Evolutionary conservation across 2,797 vertebrate species (phyloP).

Genomic region (Phrynocephalus guinanensis): DNA sequence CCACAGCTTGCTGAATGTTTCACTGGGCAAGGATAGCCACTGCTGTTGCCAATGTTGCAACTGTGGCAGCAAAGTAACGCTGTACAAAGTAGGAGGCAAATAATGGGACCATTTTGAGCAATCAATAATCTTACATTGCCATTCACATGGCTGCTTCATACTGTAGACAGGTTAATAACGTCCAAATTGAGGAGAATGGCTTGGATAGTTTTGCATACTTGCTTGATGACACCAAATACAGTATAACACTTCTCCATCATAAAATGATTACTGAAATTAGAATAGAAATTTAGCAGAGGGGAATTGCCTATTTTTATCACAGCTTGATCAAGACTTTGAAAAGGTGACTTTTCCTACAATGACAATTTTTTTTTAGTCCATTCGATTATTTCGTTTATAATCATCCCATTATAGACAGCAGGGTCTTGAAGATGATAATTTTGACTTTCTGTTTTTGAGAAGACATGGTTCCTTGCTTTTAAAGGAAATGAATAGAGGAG

Average conservation of each 20-base stretch:
- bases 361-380: background rate
- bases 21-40: background rate
- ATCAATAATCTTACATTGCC: too few species aligned
- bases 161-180: background rate
- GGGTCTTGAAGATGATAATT: background rate
- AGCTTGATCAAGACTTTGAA: background rate
- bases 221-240: background rate
- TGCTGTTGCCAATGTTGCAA: background rate
- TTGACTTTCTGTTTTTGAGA: background rate
- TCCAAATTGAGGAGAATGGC: background rate
- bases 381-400: too few species aligned
- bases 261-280: too few species aligned
- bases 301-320: background rate
- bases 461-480: background rate
- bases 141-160: too few species aligned
- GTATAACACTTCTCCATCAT: too few species aligned
- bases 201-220: background rate
- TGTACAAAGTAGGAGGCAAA: too few species aligned
- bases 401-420: background rate
- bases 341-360: background rate
- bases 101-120: too few species aligned
- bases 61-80: background rate
- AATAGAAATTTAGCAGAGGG: background rate
- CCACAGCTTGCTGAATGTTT: too few species aligned
- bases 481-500: background rate